These are phyloP conservation scores for Brachymystax lenok DNA, from an alignment of 2,797 vertebrate species.

Conservation along the genomic window DNA sequence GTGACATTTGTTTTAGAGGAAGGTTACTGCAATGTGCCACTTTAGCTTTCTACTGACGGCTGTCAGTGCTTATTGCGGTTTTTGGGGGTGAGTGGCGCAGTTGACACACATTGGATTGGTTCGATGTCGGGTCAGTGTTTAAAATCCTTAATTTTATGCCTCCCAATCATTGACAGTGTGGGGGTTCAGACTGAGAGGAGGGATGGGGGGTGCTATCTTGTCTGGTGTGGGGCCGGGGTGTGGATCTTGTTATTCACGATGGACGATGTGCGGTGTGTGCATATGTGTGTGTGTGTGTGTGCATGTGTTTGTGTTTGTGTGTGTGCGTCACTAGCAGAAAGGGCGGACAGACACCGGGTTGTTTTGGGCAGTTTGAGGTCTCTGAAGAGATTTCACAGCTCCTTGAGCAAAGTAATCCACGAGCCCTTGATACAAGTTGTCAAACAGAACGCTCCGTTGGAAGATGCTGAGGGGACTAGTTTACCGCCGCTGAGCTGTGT, in stretches of 20 bases:
- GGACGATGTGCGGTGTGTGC: slow-evolving; percentile 18
- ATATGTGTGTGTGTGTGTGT: slow-evolving; percentile 45
- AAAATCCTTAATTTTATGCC: slow-evolving; percentile 52
- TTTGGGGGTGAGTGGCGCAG: slow-evolving; percentile 44
- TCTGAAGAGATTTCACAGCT: slow-evolving; percentile 76
- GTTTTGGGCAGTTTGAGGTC: slow-evolving; percentile 71
- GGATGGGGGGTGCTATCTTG: slow-evolving; percentile 1
- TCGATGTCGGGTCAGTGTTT: slow-evolving; percentile 62
- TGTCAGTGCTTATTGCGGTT: slow-evolving; percentile 65
- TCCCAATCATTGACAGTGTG: slow-evolving; percentile 45
- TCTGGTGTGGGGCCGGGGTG: not conserved
- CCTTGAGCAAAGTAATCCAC: slow-evolving; percentile 73
- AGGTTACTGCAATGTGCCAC: slow-evolving; percentile 65
- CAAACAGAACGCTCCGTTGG: slow-evolving; percentile 69
- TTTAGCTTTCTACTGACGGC: slow-evolving; percentile 63
- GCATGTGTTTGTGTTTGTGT: slow-evolving; percentile 41
- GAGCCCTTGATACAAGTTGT: slow-evolving; percentile 71
- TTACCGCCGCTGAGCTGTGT: slow-evolving; percentile 53
- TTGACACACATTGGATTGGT: slow-evolving; percentile 70
- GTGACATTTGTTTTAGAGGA: slow-evolving; percentile 71
- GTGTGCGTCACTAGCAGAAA: slow-evolving; percentile 22
- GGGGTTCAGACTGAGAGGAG: slow-evolving; percentile 9
- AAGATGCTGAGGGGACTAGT: slow-evolving; percentile 58
- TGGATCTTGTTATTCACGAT: slow-evolving; percentile 62
- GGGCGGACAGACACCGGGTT: slow-evolving; percentile 57